phyloP scores from a whole-genome alignment of 1,140 invertebrate genomes.

The Yoshiicerus persimilis region DNA sequence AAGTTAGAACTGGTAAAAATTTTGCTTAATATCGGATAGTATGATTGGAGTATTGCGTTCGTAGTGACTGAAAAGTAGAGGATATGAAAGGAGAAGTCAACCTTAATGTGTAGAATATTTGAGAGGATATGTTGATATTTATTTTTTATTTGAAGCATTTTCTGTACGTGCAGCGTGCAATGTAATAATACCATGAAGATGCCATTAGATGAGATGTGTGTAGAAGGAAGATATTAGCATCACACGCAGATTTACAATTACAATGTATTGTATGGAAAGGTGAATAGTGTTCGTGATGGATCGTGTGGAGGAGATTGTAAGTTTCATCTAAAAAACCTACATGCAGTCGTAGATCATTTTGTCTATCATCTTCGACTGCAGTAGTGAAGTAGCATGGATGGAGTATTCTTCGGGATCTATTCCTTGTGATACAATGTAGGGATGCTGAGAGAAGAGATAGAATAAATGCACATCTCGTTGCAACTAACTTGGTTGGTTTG shows the following conservation, averaged over 20 bases:
- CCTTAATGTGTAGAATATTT: not conserved
- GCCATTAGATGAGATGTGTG: not conserved
- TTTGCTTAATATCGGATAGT: too few species aligned
- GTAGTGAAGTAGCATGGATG: too few species aligned
- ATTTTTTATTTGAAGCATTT: not conserved
- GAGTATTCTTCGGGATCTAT: too few species aligned
- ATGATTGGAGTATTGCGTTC: too few species aligned
- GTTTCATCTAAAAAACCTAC: not conserved
- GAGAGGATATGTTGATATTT: too few species aligned
- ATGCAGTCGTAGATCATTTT: not conserved
- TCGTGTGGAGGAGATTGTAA: not conserved
- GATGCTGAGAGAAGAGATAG: not conserved
- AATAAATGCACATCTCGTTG: not conserved
- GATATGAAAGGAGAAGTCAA: too few species aligned
- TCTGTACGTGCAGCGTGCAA: not conserved
- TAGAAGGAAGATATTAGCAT: not conserved
- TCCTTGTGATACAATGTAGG: not conserved
- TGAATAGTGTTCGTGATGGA: conserved; percentile 16
- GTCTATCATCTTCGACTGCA: not conserved
- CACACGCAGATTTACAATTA: not conserved
- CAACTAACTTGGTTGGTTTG: not conserved
- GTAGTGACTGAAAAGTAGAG: too few species aligned
- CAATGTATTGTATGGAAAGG: not conserved
- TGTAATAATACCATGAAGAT: not conserved
- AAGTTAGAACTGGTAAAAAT: too few species aligned